Evolutionary conservation across 37 sponge, comb jelly and placozoan species (phyloP).

Genomic region (Hexactinellida sp.): DNA sequence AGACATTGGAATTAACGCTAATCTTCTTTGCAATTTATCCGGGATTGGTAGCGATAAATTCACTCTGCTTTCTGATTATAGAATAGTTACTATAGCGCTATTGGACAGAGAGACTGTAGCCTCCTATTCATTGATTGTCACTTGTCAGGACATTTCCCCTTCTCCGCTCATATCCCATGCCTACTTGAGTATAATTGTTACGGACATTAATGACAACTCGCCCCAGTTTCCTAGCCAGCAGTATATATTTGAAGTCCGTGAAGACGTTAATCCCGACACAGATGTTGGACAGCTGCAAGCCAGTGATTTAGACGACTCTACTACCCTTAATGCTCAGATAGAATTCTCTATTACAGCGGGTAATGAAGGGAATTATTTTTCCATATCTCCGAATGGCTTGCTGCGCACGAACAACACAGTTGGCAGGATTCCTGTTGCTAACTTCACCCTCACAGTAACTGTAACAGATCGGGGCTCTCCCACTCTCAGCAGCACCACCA

Average conservation of each 20-base stretch:
- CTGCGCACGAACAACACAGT: not conserved
- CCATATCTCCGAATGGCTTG: not conserved
- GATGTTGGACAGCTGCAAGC: not conserved
- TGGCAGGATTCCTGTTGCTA: not conserved
- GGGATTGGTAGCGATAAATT: not conserved
- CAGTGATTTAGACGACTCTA: not conserved
- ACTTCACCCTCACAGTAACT: slow-evolving; percentile 29
- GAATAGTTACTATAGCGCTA: not conserved
- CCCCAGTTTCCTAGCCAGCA: slow-evolving; percentile 36
- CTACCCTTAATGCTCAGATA: slow-evolving; percentile 36
- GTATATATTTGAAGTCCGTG: slow-evolving; percentile 10
- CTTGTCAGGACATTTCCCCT: not conserved
- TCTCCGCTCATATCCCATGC: slow-evolving; percentile 10
- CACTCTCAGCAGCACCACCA: slow-evolving; percentile 26
- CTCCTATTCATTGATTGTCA: not conserved
- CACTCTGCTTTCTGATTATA: not conserved
- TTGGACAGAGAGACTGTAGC: not conserved
- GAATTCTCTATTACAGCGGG: slow-evolving; percentile 10
- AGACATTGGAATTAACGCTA: not conserved
- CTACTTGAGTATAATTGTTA: slow-evolving; percentile 16
- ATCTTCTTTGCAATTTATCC: not conserved
- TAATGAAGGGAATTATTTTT: not conserved
- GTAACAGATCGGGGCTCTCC: slow-evolving; percentile 44
- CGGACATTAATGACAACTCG: slow-evolving; percentile 44
- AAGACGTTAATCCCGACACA: not conserved